phyloP scores from a whole-genome alignment of 1,140 invertebrate genomes.

The Hypothenemus hampei region DNA sequence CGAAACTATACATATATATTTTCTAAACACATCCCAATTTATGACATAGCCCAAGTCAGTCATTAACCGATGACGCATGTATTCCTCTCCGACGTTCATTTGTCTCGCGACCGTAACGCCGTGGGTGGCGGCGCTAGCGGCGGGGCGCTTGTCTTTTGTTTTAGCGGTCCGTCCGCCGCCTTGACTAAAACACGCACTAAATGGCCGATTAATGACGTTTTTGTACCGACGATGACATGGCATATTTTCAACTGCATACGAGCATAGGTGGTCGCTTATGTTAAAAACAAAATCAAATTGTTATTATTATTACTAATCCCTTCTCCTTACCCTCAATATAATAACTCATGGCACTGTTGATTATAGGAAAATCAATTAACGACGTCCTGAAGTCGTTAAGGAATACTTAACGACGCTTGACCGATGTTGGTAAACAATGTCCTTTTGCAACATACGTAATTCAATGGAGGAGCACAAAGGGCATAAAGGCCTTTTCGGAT shows the following conservation, averaged over 20 bases:
- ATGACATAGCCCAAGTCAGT: too few relatives aligned
- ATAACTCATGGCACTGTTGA: too few relatives aligned
- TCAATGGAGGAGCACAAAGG: slow-evolving; percentile 23
- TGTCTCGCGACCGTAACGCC: slow-evolving; percentile 18
- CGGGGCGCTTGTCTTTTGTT: slow-evolving; percentile 24
- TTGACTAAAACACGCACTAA: slow-evolving; percentile 22
- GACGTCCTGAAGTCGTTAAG: slow-evolving; percentile 21
- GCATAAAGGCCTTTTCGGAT: slow-evolving; percentile 12
- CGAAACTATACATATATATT: too few relatives aligned
- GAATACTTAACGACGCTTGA: slow-evolving; percentile 29
- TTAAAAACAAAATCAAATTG: too few relatives aligned
- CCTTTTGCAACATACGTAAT: slow-evolving; percentile 25
- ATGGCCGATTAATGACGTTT: slow-evolving; percentile 26
- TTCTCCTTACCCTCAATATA: too few relatives aligned
- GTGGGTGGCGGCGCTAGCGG: slow-evolving; percentile 22
- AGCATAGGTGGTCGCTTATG: neutral
- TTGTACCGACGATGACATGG: slow-evolving; percentile 23
- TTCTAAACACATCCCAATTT: too few relatives aligned
- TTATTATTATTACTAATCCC: too few relatives aligned
- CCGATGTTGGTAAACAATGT: slow-evolving; percentile 27
- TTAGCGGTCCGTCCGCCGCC: slow-evolving; percentile 21
- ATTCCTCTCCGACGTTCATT: slow-evolving; percentile 19
- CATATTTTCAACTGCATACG: slow-evolving; percentile 15
- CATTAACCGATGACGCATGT: slow-evolving; percentile 5
- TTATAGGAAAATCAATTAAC: slow-evolving; percentile 15